Base-by-base conservation (phyloP, 1,140 invertebrate species). In the Pachyrhynchus sulphureomaculatus region DNA sequence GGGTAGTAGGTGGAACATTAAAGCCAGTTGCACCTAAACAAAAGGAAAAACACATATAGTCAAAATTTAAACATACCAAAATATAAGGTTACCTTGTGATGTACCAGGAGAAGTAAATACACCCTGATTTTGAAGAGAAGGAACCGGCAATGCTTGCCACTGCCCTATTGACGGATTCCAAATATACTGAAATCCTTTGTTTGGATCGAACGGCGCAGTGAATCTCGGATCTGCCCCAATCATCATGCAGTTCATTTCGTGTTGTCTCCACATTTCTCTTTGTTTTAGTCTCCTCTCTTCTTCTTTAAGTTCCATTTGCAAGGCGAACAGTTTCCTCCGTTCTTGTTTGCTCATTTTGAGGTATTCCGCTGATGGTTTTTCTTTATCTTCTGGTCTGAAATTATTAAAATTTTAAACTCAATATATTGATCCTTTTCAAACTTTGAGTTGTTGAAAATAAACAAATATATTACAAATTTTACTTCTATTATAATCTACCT, bases 281-380 rank as follows among this genome's bases (percentile, higher is more conserved):
- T 86, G 82, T 57, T 84, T 82, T 36, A 81, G 71, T 9, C 83
- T 73, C 23, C 86, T 80, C 34, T 83, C 81, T 63, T 86, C 83
- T 42, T 86, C 83, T 66, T 86, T 84, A 62, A 87, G 81, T 10
- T 87, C 86, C 24, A 88, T 85, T 78, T 91, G 86, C 13, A 86
- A 74, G 17, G 88, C 90, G 78, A 93, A 95, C 45, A 89, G 75
- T 69, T 90, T 85, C 23, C 92, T 75, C 3, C 90, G 75, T 68
- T 91, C 84, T 44, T 86, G 83, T 75, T 91, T 91, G 0, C 82
- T 82, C 71, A 89, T 76, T 54, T 61, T 68, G 24, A 66, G 47
- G 59, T 70, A 68, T 63, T 51, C 61, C 4, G 60, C 64, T 68
- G 70, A 62, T 0, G 62, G 21, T 68, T 56, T 53, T 62, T 4